Base-by-base conservation (phyloP, 1,140 invertebrate species). In the Pseudomyrmex sp. region DNA sequence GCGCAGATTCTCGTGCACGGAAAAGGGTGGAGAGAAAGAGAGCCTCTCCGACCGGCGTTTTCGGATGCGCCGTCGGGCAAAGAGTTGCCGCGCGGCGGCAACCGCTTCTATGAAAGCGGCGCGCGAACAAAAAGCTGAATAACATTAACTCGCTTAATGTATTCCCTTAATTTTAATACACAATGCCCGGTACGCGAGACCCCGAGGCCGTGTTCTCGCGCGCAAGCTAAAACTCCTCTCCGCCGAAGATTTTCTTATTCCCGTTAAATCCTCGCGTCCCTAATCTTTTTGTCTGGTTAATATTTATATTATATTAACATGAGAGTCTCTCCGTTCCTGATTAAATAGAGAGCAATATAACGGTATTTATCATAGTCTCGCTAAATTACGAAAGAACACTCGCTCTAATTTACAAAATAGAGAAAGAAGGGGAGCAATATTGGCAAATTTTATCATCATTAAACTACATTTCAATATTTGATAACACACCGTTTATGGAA, bases 141-240 rank as follows among this genome's bases (percentile, higher is more conserved):
- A 89, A 79, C 83, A 86, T 89, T 88, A 86, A 85, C 84, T 85
- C 63, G 62, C 62, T 84, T 90, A 90, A 91, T 89, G 82, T 84
- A 88, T 86, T 86, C 84, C 86, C 48, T 89, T 86, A 84, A 90
- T 89, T 91, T 88, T 85, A 86, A 89, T 91, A 88, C 83, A 90
- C 89, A 90, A 90, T 87, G 82, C 74, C 76, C 74, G 74, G 74
- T 76, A 62, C 73, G 35, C 35, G 73, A 50, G 59, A 15, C 61
- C 76, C 3, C 15, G 35, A 26, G 35, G 52, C 65, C 35, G 44
- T 46, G 65, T 58, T 79, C 52, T 59, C 20, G 63, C 52, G 35
- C 35, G 35, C 35, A 35, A 5, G 2, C 35, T 35, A 7, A 35
- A 46, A 35, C 63, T 59, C 68, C 58, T 52, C 63, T 26, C 54